Conservation (phyloP, 2,797 vertebrate genomes). For the Epinephelus malabaricus region DNA sequence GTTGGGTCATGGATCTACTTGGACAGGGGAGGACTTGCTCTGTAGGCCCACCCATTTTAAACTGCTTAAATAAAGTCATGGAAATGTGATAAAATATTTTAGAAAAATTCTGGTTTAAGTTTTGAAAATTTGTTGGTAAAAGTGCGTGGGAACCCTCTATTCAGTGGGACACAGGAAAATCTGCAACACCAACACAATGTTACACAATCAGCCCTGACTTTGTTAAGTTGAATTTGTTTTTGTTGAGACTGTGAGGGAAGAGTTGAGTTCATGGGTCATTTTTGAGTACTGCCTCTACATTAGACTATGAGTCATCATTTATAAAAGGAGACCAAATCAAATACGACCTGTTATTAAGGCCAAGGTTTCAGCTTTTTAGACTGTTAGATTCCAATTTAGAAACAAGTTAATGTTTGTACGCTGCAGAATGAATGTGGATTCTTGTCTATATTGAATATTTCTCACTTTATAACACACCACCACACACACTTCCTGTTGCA, state of each 20-base stretch:
- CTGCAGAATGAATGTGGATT: background rate
- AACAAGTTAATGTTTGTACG: no score
- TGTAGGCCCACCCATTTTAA: no score
- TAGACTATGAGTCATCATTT: background rate
- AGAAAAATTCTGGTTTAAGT: no score
- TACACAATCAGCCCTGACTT: background rate
- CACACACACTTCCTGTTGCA: conserved; percentile 51
- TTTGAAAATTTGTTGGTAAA: no score
- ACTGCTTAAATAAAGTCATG: no score
- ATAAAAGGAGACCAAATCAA: background rate
- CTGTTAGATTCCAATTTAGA: no score
- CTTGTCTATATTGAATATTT: background rate
- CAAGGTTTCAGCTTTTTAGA: background rate
- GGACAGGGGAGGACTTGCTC: no score
- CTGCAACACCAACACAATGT: background rate
- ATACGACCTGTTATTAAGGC: background rate
- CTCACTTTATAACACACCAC: background rate
- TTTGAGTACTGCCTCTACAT: background rate
- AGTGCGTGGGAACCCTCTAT: no score
- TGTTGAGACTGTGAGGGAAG: background rate
- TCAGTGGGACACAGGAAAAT: background rate
- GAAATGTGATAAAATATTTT: no score
- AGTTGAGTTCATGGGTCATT: background rate
- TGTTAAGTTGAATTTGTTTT: background rate
- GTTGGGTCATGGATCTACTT: no score